A percentile compares a stretch with the other conserved stretches of the same genome.
Evolutionary conservation across 2,113 vertebrate genomes (phyloP).

Genomic region (Notechis scutatus): DNA sequence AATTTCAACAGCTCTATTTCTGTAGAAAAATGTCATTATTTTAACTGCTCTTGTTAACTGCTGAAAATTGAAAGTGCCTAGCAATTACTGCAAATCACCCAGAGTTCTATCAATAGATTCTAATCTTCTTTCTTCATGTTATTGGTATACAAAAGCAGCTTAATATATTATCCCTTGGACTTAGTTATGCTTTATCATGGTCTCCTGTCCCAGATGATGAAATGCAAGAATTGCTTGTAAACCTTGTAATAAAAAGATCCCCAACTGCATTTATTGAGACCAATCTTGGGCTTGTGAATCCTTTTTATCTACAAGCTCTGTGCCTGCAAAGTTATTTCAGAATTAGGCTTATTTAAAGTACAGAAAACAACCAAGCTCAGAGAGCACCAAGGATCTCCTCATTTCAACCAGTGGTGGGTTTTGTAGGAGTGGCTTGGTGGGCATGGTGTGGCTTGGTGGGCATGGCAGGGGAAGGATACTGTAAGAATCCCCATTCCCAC

Average conservation of each 20-base stretch:
- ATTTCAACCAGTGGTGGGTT: neutral
- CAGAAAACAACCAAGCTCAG: neutral
- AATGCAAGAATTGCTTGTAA: neutral
- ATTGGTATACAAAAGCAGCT: neutral
- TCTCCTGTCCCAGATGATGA: neutral
- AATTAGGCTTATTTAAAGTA: neutral
- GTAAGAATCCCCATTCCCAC: no score
- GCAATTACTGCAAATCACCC: neutral
- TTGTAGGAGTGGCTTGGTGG: no score
- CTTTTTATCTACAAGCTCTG: neutral
- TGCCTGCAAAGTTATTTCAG: neutral
- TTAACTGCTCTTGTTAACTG: neutral
- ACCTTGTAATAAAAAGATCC: neutral
- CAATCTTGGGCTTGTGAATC: neutral
- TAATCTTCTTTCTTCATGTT: neutral
- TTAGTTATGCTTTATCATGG: neutral
- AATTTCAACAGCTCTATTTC: neutral
- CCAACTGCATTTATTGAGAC: neutral
- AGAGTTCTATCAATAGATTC: neutral
- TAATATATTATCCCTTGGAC: neutral
- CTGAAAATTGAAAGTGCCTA: neutral
- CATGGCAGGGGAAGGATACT: no score
- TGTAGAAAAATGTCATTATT: neutral
- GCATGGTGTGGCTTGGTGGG: no score
- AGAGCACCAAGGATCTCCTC: neutral